Evolutionary conservation across 2,888 invertebrate genomes (phyloP).

Genomic region (Melieria omissa): DNA sequence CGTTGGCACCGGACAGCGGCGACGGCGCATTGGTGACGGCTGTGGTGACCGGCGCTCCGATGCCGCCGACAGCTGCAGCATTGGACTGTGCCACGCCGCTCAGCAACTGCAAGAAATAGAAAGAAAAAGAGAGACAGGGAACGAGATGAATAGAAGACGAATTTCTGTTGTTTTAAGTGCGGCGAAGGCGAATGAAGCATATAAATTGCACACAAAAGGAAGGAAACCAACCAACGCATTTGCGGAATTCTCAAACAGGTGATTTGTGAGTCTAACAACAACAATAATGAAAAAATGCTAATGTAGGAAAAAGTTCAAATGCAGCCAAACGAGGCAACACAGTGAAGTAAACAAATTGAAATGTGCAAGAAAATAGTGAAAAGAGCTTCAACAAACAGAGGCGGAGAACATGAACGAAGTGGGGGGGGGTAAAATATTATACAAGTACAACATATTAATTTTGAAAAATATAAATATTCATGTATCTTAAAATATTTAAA

Average conservation of each 20-base stretch:
- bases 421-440: background rate
- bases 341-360: background rate
- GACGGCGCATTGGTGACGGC: conserved; percentile 72
- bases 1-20: conserved; percentile 80
- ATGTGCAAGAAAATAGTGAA: too few relatives aligned
- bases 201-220: conserved; percentile 5
- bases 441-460: too few relatives aligned
- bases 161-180: background rate
- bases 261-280: conserved; percentile 38
- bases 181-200: conserved; percentile 22
- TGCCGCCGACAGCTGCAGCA: conserved; percentile 72
- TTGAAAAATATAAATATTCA: too few relatives aligned
- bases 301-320: background rate
- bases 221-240: conserved; percentile 29
- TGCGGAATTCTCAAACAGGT: conserved; percentile 52
- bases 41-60: conserved; percentile 19
- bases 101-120: conserved; percentile 50
- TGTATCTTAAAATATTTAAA: too few relatives aligned
- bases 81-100: conserved; percentile 66
- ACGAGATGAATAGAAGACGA: conserved; percentile 1
- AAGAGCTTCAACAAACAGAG: background rate
- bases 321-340: background rate
- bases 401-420: background rate
- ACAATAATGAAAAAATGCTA: conserved; percentile 1
- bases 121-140: conserved; percentile 26